phyloP scores from a whole-genome alignment of 2,113 vertebrate species.

The Talpa occidentalis region DNA sequence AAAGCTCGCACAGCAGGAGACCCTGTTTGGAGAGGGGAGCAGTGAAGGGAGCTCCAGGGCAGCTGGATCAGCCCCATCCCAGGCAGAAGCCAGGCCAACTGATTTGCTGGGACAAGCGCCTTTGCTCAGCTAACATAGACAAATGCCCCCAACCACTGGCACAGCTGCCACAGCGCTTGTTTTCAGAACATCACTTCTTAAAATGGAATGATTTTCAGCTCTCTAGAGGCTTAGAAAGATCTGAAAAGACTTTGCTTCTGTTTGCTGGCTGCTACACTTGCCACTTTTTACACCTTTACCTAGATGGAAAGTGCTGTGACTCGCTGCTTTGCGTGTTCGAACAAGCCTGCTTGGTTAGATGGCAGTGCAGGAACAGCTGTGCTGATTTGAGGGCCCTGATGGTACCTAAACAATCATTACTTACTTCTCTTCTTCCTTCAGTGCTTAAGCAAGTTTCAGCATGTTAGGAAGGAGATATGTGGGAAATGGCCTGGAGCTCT shows the following conservation, averaged over 20 bases:
- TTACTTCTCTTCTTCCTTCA: slow-evolving; percentile 7
- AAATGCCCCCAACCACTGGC: not conserved
- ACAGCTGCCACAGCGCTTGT: slow-evolving; percentile 16
- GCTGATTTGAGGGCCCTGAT: slow-evolving; percentile 50
- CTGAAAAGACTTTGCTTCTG: slow-evolving; percentile 64
- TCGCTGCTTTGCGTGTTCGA: slow-evolving; percentile 43
- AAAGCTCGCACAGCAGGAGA: not conserved
- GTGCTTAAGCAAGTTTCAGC: slow-evolving; percentile 45
- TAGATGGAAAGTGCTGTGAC: slow-evolving; percentile 3
- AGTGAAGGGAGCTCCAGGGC: not conserved
- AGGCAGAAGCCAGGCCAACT: not conserved
- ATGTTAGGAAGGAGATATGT: slow-evolving; percentile 35
- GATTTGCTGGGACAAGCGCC: not conserved
- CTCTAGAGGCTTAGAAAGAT: slow-evolving; percentile 59
- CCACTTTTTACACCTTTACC: slow-evolving; percentile 55
- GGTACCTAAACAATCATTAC: slow-evolving; percentile 63
- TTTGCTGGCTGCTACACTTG: slow-evolving; percentile 57
- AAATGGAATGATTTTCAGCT: slow-evolving; percentile 71
- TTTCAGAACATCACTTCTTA: slow-evolving; percentile 58
- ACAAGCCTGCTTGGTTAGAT: slow-evolving; percentile 51
- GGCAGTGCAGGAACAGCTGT: slow-evolving; percentile 72
- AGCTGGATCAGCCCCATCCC: not conserved
- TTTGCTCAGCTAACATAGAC: not conserved
- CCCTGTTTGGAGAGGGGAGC: not conserved
- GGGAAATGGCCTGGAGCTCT: not conserved